Conservation (phyloP, 2,113 vertebrate genomes). For the Cebidichthys violaceus region DNA sequence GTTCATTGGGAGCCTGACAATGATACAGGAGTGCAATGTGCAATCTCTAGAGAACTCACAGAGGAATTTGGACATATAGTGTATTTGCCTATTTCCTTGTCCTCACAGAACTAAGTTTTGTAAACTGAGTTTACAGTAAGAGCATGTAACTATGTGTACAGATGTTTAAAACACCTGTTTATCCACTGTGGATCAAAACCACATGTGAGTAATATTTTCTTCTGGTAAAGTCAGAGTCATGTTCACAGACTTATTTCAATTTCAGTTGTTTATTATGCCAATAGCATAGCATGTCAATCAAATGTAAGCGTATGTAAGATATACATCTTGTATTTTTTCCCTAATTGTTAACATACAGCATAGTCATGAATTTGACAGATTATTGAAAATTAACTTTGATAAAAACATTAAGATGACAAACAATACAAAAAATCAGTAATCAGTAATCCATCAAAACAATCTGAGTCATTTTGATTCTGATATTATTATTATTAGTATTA, state of each 20-base stretch:
- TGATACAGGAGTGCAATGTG: too few species aligned
- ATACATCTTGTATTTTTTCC: not conserved
- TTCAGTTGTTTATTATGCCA: not conserved
- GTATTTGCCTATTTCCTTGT: too few species aligned
- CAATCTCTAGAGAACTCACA: too few species aligned
- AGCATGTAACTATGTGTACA: not conserved
- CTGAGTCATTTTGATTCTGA: not conserved
- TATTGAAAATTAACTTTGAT: not conserved
- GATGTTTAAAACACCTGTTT: not conserved
- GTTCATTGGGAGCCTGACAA: too few species aligned
- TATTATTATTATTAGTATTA: not conserved
- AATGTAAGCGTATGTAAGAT: not conserved
- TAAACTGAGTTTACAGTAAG: not conserved
- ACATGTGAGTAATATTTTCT: not conserved
- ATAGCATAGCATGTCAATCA: not conserved
- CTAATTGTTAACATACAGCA: not conserved
- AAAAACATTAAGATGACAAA: not conserved
- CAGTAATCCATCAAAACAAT: not conserved
- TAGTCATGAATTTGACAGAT: not conserved
- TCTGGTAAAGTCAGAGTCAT: not conserved
- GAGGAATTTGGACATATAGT: too few species aligned
- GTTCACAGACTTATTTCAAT: not conserved
- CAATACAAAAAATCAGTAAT: not conserved
- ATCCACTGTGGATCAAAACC: not conserved
- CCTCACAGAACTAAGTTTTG: too few species aligned